Percentiles rank a stretch among this genome's conserved stretches.
Evolutionary conservation across 2,113 vertebrate species (phyloP).

Genomic region (Rhinolophus ferrumequinum): DNA sequence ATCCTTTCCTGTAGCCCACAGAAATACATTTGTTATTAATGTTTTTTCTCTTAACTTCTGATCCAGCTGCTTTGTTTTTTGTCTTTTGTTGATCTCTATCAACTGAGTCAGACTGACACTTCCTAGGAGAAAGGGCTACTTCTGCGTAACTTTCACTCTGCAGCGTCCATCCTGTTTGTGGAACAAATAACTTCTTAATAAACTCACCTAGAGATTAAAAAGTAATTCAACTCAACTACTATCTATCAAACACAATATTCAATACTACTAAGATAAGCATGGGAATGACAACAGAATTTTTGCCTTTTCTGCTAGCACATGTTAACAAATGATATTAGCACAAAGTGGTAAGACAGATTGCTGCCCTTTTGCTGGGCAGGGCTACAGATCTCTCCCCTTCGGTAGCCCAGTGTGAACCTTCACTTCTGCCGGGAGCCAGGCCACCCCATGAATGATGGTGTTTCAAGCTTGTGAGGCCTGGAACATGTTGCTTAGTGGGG

Average conservation of each 20-base stretch:
- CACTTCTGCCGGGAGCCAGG: neutral
- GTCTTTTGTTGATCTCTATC: neutral
- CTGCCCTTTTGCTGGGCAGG: neutral
- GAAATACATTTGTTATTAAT: neutral
- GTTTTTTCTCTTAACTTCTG: neutral
- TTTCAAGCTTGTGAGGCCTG: slow-evolving; percentile 46
- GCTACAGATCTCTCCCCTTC: neutral
- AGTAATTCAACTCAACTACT: neutral
- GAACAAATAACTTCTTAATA: neutral
- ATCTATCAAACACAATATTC: neutral
- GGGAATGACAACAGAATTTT: neutral
- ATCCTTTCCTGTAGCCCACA: neutral
- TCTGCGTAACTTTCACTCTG: neutral
- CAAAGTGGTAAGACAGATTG: neutral
- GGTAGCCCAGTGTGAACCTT: neutral
- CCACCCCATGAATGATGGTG: slow-evolving; percentile 57
- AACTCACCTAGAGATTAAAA: neutral
- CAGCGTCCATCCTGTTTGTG: neutral
- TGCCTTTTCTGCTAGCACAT: too few relatives aligned
- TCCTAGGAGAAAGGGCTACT: neutral
- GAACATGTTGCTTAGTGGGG: slow-evolving; percentile 64
- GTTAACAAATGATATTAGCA: neutral
- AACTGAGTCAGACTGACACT: neutral
- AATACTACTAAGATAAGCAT: neutral
- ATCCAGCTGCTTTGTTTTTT: neutral